A percentile compares a stretch with the other conserved stretches of the same genome.
Conservation (phyloP, 1,140 invertebrate genomes). For the Cyphomyrmex costatus region DNA sequence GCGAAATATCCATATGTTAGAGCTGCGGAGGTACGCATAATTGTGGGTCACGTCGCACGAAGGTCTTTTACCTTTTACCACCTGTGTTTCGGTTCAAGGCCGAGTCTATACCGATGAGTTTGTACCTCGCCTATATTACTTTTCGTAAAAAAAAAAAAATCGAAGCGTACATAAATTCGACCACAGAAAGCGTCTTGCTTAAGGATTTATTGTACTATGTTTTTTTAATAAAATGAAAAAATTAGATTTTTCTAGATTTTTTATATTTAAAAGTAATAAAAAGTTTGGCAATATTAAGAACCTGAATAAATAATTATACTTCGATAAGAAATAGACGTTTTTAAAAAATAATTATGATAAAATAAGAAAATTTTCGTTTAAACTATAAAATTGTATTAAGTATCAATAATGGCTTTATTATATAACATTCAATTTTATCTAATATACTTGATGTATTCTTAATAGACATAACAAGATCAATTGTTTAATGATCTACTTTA, state of each 20-base stretch:
- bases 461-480: not conserved
- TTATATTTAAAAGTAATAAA: no score
- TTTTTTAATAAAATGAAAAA: no score
- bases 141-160: not conserved
- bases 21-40: constrained; percentile 1
- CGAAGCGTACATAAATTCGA: not conserved
- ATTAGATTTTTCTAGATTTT: no score
- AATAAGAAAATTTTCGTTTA: no score
- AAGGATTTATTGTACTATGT: not conserved
- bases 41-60: not conserved
- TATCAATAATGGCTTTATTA: no score
- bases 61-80: constrained; percentile 7
- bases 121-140: not conserved
- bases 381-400: no score
- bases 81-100: constrained; percentile 19
- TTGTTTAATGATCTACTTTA: not conserved
- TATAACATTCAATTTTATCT: no score
- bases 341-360: no score
- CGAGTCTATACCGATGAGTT: not conserved
- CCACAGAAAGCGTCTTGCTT: not conserved
- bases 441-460: no score
- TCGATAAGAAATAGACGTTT: no score
- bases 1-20: constrained; percentile 51
- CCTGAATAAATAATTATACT: no score
- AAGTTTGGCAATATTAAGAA: no score